Evolutionary conservation across 2,797 vertebrate species (phyloP).

Genomic region (Sphenopsis melanotis): DNA sequence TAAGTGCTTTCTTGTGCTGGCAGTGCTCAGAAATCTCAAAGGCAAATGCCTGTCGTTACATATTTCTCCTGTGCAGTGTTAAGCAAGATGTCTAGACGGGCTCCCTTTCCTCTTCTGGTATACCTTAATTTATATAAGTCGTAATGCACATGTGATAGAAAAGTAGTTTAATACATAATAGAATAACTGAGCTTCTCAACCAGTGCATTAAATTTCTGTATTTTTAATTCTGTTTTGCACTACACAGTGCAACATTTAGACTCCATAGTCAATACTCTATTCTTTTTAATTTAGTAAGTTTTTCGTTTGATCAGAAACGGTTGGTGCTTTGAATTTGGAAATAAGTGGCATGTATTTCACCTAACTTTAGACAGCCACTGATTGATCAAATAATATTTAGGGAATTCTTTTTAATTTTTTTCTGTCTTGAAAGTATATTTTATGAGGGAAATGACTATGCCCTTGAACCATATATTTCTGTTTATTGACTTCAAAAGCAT

Average conservation of each 20-base stretch:
- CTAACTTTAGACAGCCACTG: background rate
- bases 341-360: background rate
- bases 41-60: background rate
- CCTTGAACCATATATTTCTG: background rate
- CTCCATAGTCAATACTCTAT: background rate
- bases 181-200: background rate
- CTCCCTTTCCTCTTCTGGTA: background rate
- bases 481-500: background rate
- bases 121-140: background rate
- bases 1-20: background rate
- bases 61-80: background rate
- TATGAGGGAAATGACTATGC: background rate
- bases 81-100: background rate
- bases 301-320: background rate
- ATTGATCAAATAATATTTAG: background rate
- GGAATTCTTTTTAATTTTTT: background rate
- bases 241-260: background rate
- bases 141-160: background rate
- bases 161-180: background rate
- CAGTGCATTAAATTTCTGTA: background rate
- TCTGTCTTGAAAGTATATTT: background rate
- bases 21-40: background rate
- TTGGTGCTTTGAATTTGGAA: background rate
- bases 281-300: background rate
- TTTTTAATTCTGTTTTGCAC: background rate